Evolutionary conservation across 1,140 invertebrate species (phyloP), one percentile per base, ranked within the genome.

Genomic region (Zelostemma sp.): DNA sequence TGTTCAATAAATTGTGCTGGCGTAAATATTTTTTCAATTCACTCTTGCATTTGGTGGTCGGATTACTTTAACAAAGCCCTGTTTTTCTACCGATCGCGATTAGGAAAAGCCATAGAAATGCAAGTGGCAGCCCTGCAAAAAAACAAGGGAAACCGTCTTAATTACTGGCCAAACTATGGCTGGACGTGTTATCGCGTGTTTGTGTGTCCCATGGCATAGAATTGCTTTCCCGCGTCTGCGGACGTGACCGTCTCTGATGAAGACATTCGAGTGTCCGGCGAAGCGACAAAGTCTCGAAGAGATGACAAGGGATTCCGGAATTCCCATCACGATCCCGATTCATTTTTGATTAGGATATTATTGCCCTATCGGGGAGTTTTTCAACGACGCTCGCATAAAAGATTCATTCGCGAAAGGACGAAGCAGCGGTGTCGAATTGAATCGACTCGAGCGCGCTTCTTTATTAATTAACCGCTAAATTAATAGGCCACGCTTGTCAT

Each of bases 381-480:
- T 31, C 11, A n/a, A n/a, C n/a, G 28, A 11, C 28, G 28, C 28
- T 31, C 11, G 28, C 28, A 31, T 31, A 31, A 31, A 11, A 31
- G 28, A 5, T 31, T 31, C 28, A 31, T 31, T 31, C 11, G 5
- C 28, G 41, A 45, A 6, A 4, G 41, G 14, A 17, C 4, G 15
- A 6, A 45, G 41, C 41, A 58, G 55, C 41, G 54, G 45, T 48
- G 53, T 64, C 61, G 55, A 61, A 71, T 71, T 65, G 59, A 66
- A 66, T 55, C 25, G 33, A 60, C 18, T 65, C 38, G 28, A 60
- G 33, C 48, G 41, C 15, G 58, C 43, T 43, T 48, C 57, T n/a
- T n/a, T n/a, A 71, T 66, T 71, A 66, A 71, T 71, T 66, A 71
- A n/a, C n/a, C 54, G 62, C 14, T 35, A 53, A 66, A 71, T 59